Base-by-base conservation (phyloP, 2,888 invertebrate species). In the Minunthozetes semirufus region DNA sequence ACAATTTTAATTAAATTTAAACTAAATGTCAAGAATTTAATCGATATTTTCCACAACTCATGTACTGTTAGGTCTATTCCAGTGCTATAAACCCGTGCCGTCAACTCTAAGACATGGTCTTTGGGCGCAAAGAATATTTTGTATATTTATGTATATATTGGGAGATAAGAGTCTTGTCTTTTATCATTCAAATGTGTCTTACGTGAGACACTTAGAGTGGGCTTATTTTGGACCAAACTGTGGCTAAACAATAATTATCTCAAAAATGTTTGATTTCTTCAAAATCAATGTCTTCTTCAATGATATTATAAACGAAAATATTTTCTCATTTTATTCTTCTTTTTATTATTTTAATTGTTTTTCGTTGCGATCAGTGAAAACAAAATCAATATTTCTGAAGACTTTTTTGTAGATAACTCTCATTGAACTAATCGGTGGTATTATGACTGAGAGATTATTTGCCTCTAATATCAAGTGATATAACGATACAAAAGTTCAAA, bases 391-490 rank as follows among this genome's bases (percentile, higher is more conserved):
- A 42, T 42, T 42, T 42, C 11, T 42, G 8, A 13, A 42, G 1
- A 1, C 13, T 1, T 42, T 13, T 42, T 42, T 42, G 1, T n/a
- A 42, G 42, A 42, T 42, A 42, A 42, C 9, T 42, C 8, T 42
- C 9, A 13, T n/a, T n/a, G 42, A 42, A 13, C 22, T 59, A 59
- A 59, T 59, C 25, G 11, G 2, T 59, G 3, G 15, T 61, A 61
- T 56, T 56, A 56, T 56, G 33, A 61, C n/a, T 61, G 17, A 33
- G 27, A 61, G 61, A 61, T 61, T 61, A 59, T 59, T 59, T 59
- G 25, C 22, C 59, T 59, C 27, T 59, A 9, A 22, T 27, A 27
- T 27, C 27, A 61, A 61, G 15, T 8, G 17, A 61, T 27, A 27
- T 1, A 61, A 33, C n/a, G 61, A 11, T 61, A 17, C 15, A 33